Conservation (phyloP, 2,888 invertebrate genomes). For the Malachius bipustulatus region DNA sequence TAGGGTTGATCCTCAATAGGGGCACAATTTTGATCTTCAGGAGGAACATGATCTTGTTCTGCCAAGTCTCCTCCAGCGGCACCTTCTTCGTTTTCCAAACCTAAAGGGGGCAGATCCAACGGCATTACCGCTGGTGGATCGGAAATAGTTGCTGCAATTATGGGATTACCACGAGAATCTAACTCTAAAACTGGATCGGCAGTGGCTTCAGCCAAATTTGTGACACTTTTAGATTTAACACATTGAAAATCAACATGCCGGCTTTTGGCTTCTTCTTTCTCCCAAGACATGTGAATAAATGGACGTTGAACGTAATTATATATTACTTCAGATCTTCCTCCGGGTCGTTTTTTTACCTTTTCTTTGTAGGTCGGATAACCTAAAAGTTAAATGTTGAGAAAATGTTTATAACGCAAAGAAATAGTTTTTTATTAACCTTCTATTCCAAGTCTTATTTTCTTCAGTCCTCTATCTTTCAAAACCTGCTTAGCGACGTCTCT, state of each 20-base stretch:
- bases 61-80: constrained; percentile 30
- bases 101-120: constrained; percentile 25
- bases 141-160: constrained; percentile 23
- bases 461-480: constrained; percentile 94
- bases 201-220: constrained; percentile 89
- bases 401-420: no score
- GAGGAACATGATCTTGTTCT: constrained; percentile 28
- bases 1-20: no score
- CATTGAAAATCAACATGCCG: constrained; percentile 99
- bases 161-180: constrained; percentile 46
- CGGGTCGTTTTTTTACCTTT: constrained; percentile 90
- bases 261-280: constrained; percentile 98
- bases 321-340: constrained; percentile 92
- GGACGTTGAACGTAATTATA: constrained; percentile 99
- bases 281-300: constrained; percentile 99
- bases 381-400: no score
- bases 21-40: constrained; percentile 28
- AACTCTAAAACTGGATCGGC: constrained; percentile 72
- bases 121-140: constrained; percentile 23
- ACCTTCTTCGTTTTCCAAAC: constrained; percentile 33
- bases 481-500: constrained; percentile 98
- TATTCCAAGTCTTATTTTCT: constrained; percentile 96
- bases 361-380: constrained; percentile 98
- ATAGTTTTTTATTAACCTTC: constrained; percentile 49
- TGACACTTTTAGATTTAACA: constrained; percentile 95